Evolutionary conservation across 2,113 vertebrate species (phyloP).

Genomic region (Nannobrachium achirus): DNA sequence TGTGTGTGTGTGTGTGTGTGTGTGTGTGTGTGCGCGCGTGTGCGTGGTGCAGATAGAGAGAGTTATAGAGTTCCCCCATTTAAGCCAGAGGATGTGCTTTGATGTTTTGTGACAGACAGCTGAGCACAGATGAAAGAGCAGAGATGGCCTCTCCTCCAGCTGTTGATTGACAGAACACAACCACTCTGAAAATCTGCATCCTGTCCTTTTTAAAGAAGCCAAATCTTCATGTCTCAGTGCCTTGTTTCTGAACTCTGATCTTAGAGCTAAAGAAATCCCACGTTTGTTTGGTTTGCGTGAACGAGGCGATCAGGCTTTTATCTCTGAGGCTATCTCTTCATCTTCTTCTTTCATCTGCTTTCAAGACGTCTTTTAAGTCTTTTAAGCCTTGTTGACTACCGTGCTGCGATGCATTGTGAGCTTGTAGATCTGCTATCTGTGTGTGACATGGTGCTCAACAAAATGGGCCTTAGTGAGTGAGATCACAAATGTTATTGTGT

Average conservation of each 20-base stretch:
- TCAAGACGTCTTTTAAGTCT: too few relatives aligned
- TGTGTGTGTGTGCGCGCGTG: not conserved
- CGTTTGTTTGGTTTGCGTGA: too few relatives aligned
- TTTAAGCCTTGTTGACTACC: too few relatives aligned
- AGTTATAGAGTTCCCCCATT: not conserved
- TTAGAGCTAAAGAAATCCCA: not conserved
- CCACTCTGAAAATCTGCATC: slow-evolving; percentile 22
- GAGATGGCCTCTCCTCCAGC: slow-evolving; percentile 28
- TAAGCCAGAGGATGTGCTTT: slow-evolving; percentile 47
- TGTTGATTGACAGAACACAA: slow-evolving; percentile 39
- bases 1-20: slow-evolving; percentile 10
- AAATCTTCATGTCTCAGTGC: too few relatives aligned
- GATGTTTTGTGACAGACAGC: slow-evolving; percentile 42
- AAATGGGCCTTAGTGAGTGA: too few relatives aligned
- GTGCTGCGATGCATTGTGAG: too few relatives aligned
- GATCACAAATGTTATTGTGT: too few relatives aligned
- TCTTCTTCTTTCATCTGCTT: too few relatives aligned
- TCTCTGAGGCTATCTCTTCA: too few relatives aligned
- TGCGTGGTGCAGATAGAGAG: not conserved
- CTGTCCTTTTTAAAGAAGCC: not conserved
- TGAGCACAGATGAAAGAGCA: slow-evolving; percentile 43
- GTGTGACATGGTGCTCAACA: too few relatives aligned
- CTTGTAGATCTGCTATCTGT: too few relatives aligned
- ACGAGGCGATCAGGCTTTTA: too few relatives aligned
- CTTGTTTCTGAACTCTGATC: not conserved